Evolutionary conservation across 2,113 vertebrate species (phyloP).

Genomic region (Colossoma macropomum): DNA sequence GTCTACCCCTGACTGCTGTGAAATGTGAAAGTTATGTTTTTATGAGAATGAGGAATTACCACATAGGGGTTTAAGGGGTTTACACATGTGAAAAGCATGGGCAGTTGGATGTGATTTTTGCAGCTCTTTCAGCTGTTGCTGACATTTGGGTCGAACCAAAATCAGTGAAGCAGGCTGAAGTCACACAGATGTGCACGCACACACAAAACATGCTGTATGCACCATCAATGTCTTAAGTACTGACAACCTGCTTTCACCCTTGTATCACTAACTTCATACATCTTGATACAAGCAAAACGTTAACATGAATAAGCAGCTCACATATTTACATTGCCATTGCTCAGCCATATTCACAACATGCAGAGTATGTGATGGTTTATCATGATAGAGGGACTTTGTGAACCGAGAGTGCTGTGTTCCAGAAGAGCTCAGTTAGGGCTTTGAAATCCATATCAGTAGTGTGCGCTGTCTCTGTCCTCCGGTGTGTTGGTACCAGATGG

Average conservation of each 20-base stretch:
- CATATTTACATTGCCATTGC: conserved; percentile 12
- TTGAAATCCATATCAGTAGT: conserved; percentile 13
- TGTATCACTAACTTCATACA: conserved; percentile 10
- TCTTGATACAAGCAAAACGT: neutral
- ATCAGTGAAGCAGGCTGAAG: neutral
- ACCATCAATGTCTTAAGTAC: conserved; percentile 15
- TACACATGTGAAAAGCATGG: too few relatives aligned
- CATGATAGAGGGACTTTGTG: neutral
- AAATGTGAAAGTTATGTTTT: too few relatives aligned
- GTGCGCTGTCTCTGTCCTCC: conserved; percentile 10
- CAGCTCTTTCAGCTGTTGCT: neutral
- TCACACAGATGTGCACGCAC: neutral
- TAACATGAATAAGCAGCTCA: conserved; percentile 7
- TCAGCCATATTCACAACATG: neutral
- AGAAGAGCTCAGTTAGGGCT: conserved; percentile 16
- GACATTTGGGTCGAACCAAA: neutral
- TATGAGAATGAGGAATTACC: too few relatives aligned
- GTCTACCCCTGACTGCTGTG: too few relatives aligned
- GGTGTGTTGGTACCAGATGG: conserved; percentile 46
- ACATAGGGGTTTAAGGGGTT: too few relatives aligned
- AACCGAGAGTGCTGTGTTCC: neutral
- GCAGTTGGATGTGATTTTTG: too few relatives aligned
- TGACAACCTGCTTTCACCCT: conserved; percentile 1
- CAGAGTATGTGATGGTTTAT: neutral
- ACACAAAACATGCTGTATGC: conserved; percentile 10